Evolutionary conservation across 2,113 vertebrate species (phyloP).

Genomic region (Oryctolagus cuniculus): DNA sequence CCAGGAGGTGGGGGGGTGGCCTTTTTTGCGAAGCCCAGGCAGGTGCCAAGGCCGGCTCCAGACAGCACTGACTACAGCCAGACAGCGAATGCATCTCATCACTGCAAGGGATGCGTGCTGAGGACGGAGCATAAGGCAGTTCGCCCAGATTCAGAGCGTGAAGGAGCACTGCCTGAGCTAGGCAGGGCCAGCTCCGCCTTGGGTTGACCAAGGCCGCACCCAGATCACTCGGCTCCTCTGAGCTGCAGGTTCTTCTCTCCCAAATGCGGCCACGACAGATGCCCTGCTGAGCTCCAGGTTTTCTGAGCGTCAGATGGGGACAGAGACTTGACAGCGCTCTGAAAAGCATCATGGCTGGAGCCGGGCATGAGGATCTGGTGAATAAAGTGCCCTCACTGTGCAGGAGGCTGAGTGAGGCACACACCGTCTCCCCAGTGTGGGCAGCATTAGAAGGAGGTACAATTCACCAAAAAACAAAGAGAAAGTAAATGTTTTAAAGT

Average conservation of each 20-base stretch:
- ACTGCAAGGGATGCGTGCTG: too few species aligned
- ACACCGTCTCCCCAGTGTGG: not conserved
- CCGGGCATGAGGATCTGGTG: not conserved
- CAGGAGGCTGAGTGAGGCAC: accelerated
- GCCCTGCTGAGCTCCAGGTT: not conserved
- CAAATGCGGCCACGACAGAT: not conserved
- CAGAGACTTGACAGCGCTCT: not conserved
- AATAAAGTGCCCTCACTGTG: accelerated
- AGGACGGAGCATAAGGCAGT: too few species aligned
- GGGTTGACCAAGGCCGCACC: not conserved
- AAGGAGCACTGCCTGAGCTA: not conserved
- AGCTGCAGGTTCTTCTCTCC: not conserved
- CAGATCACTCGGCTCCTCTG: not conserved
- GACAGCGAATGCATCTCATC: not conserved
- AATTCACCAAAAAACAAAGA: not conserved
- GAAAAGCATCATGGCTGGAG: not conserved
- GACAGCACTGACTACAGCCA: not conserved
- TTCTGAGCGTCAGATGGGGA: not conserved
- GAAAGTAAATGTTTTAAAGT: not conserved
- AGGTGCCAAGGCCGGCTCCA: too few species aligned
- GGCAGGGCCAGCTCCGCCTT: not conserved
- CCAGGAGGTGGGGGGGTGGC: accelerated
- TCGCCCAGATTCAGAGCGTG: not conserved
- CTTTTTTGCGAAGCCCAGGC: not conserved
- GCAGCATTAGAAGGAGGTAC: too few species aligned